These are phyloP conservation scores for Panagrolaimus sp. DNA, from an alignment of 1,140 invertebrate genomes.

Conservation along the genomic window DNA sequence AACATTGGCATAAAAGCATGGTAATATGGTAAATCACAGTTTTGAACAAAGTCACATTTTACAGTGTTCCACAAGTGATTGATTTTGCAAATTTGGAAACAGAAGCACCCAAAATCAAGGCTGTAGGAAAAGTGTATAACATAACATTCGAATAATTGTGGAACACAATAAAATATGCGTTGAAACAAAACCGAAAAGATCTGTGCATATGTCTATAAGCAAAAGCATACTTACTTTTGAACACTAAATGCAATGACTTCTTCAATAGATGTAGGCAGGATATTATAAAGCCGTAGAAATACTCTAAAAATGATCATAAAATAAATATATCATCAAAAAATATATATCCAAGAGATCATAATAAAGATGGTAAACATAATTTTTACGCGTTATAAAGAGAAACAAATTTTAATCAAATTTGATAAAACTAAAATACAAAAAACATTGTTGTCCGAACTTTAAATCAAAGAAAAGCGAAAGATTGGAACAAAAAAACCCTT, in stretches of 20 bases:
- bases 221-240: background rate
- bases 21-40: background rate
- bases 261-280: constrained; percentile 11
- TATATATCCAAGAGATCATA: background rate
- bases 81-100: background rate
- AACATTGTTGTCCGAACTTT: too few relatives aligned
- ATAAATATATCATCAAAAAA: background rate
- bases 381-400: background rate
- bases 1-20: background rate
- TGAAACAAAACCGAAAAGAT: background rate
- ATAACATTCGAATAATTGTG: too few relatives aligned
- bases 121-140: too few relatives aligned
- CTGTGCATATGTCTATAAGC: background rate
- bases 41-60: background rate
- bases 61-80: background rate
- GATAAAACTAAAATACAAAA: too few relatives aligned
- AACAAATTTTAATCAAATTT: too few relatives aligned
- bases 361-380: background rate
- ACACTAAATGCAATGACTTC: background rate
- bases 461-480: too few relatives aligned
- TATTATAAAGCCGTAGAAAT: background rate
- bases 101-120: too few relatives aligned
- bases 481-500: too few relatives aligned
- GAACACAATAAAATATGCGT: too few relatives aligned
- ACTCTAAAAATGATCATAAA: background rate